phyloP scores from a whole-genome alignment of 1,140 invertebrate genomes.

The Streblospio benedicti region DNA sequence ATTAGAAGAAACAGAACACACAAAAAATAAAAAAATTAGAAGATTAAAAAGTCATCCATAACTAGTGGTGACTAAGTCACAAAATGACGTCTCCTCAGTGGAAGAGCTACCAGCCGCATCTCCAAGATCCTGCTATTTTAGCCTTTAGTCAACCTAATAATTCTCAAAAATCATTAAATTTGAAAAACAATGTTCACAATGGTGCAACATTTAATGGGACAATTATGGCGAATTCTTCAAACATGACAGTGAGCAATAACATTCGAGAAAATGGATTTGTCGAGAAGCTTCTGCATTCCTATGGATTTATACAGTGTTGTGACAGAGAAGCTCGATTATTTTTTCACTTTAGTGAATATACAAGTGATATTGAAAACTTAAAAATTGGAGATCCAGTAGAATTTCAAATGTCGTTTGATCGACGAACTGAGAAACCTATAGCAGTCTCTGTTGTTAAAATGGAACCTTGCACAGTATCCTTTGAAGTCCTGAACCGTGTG shows the following conservation, averaged over 20 bases:
- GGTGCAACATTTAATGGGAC: too few species aligned
- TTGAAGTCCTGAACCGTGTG: conserved; percentile 76
- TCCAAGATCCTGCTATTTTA: conserved; percentile 64
- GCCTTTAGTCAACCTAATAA: conserved; percentile 53
- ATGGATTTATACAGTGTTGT: conserved; percentile 97
- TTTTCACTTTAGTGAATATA: conserved; percentile 97
- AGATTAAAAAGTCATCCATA: too few species aligned
- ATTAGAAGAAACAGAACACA: too few species aligned
- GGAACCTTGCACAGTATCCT: conserved; percentile 30
- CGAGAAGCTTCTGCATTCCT: conserved; percentile 90
- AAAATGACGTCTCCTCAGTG: too few species aligned
- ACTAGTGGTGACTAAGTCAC: too few species aligned
- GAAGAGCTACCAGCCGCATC: conserved; percentile 72
- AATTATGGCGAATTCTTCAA: too few species aligned
- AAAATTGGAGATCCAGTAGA: conserved; percentile 97
- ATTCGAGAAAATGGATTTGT: neutral
- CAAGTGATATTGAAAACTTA: conserved; percentile 89
- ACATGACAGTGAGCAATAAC: neutral
- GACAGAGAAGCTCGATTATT: conserved; percentile 91
- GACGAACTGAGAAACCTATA: conserved; percentile 91
- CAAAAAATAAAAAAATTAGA: too few species aligned
- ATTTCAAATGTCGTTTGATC: conserved; percentile 97
- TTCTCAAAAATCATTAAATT: conserved; percentile 34
- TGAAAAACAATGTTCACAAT: conserved; percentile 27
- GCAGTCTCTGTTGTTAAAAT: conserved; percentile 89